Percentiles rank a stretch among this genome's conserved stretches.
Evolutionary conservation across 2,113 vertebrate species (phyloP).

Genomic region (Nothobranchius furzeri): DNA sequence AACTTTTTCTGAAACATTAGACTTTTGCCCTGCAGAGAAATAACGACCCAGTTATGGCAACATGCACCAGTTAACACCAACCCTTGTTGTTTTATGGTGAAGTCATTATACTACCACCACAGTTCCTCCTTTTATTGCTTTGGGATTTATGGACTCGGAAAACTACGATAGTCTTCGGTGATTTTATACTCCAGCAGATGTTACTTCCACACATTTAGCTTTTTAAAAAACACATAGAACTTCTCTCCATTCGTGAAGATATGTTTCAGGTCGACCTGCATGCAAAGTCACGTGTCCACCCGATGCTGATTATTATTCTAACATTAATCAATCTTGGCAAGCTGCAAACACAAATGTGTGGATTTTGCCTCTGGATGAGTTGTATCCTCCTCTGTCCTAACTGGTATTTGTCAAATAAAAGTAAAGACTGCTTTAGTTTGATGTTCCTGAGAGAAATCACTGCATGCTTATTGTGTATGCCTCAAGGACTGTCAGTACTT

Average conservation of each 20-base stretch:
- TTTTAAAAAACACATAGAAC: conserved; percentile 4
- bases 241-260: background rate
- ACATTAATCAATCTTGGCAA: conserved; percentile 35
- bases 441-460: too few relatives aligned
- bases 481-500: too few relatives aligned
- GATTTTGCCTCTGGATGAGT: conserved; percentile 23
- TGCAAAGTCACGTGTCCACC: background rate
- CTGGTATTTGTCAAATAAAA: conserved; percentile 1
- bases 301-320: conserved; percentile 15
- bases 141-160: background rate
- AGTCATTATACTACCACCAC: conserved; percentile 33
- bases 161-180: conserved; percentile 17
- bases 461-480: too few relatives aligned
- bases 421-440: background rate
- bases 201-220: conserved; percentile 10
- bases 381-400: conserved; percentile 21
- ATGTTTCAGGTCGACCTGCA: background rate
- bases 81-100: conserved; percentile 30
- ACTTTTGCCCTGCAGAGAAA: conserved; percentile 40
- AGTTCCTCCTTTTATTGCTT: conserved; percentile 23
- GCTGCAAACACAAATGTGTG: conserved; percentile 46
- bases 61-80: conserved; percentile 43
- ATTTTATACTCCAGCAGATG: conserved; percentile 25
- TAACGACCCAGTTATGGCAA: conserved; percentile 39
- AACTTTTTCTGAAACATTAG: conserved; percentile 66